Evolutionary conservation across 2,888 invertebrate species (phyloP).

Genomic region (Hydriomena furcata): DNA sequence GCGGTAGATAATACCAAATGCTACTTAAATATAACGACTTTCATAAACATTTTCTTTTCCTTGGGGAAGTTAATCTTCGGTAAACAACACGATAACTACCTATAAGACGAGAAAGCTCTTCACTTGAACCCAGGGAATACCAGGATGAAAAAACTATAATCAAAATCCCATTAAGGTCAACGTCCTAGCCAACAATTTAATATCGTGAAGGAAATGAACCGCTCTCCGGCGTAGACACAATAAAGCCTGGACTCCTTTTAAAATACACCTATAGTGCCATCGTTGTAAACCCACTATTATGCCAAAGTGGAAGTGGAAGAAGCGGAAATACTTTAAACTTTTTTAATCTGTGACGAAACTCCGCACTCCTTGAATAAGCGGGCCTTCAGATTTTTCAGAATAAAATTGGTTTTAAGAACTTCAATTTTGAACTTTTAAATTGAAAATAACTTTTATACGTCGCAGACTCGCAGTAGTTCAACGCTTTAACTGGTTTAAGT

Average conservation of each 20-base stretch:
- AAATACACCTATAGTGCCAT: conserved; percentile 25
- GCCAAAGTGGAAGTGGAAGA: conserved; percentile 35
- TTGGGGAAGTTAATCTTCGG: background rate
- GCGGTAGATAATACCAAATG: no score
- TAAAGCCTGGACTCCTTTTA: conserved; percentile 26
- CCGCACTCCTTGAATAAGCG: conserved; percentile 41
- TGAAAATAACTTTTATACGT: conserved; percentile 40
- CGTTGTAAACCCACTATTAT: conserved; percentile 35
- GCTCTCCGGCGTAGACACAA: conserved; percentile 5
- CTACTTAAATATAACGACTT: no score
- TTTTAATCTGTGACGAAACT: conserved; percentile 57
- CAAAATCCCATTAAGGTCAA: conserved; percentile 20
- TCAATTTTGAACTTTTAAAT: conserved; percentile 51
- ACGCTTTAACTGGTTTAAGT: conserved; percentile 43
- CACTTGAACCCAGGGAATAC: conserved; percentile 10
- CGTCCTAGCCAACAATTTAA: conserved; percentile 24
- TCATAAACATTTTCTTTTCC: background rate
- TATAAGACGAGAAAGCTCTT: background rate
- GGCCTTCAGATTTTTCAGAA: conserved; percentile 48
- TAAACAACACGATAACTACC: background rate
- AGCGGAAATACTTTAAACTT: conserved; percentile 53
- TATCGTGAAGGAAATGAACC: conserved; percentile 18
- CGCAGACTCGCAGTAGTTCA: conserved; percentile 35
- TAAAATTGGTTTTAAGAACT: conserved; percentile 44
- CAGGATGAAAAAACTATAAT: conserved; percentile 15